These are phyloP conservation scores for Sisyra nigra DNA, from an alignment of 2,888 invertebrate genomes.

Conservation along the genomic window DNA sequence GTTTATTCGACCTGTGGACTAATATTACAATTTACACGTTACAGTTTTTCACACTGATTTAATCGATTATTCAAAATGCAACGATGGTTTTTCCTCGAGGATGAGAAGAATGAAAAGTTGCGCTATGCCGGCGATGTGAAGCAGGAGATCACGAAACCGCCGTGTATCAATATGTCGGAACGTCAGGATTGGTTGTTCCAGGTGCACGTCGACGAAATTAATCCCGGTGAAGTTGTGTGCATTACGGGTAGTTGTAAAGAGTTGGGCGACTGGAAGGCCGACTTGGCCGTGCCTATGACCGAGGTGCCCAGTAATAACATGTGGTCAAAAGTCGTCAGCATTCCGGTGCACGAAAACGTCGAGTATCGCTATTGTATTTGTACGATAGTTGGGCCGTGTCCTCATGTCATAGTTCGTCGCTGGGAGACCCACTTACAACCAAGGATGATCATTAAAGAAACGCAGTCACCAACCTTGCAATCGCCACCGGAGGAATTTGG, in stretches of 20 bases:
- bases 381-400: slow-evolving; percentile 41
- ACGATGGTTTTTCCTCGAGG: slow-evolving; percentile 46
- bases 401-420: slow-evolving; percentile 43
- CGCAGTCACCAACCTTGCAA: slow-evolving; percentile 15
- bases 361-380: slow-evolving; percentile 65
- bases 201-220: slow-evolving; percentile 33
- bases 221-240: slow-evolving; percentile 46
- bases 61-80: slow-evolving; percentile 30
- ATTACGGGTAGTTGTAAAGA: slow-evolving; percentile 49
- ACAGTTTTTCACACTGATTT: no score
- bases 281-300: slow-evolving; percentile 35
- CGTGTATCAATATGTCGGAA: not conserved
- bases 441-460: slow-evolving; percentile 34
- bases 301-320: slow-evolving; percentile 27
- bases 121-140: slow-evolving; percentile 16
- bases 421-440: slow-evolving; percentile 72
- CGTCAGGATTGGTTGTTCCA: slow-evolving; percentile 31
- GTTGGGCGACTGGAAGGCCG: slow-evolving; percentile 56
- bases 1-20: no score
- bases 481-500: slow-evolving; percentile 47
- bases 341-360: slow-evolving; percentile 51
- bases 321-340: slow-evolving; percentile 45
- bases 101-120: slow-evolving; percentile 29
- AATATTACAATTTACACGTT: no score
- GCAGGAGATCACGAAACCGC: not conserved